These are phyloP conservation scores for Aphaenogaster ashmeadi DNA, from an alignment of 1,140 invertebrate species.

Conservation along the genomic window DNA sequence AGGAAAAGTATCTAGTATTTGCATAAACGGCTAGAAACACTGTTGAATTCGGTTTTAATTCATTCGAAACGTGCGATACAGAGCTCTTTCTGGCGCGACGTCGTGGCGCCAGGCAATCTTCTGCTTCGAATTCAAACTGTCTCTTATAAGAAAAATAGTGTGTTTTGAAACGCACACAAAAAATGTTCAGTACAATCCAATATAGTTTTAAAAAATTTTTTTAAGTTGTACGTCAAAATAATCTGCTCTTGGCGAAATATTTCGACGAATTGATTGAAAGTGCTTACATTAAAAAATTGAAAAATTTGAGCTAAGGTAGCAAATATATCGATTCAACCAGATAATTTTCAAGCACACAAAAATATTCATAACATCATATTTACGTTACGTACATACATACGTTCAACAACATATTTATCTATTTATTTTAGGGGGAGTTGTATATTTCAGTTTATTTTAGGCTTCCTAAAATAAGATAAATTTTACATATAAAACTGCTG, in stretches of 20 bases:
- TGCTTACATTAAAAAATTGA: not conserved
- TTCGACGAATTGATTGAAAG: not conserved
- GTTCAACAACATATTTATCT: not conserved
- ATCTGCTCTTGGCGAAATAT: not conserved
- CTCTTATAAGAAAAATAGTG: not conserved
- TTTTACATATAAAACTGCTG: slow-evolving; percentile 4
- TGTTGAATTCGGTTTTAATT: slow-evolving; percentile 21
- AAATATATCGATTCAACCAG: not conserved
- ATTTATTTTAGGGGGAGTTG: not conserved
- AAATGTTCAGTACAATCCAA: not conserved
- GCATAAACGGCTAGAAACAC: not conserved
- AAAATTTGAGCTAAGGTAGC: not conserved
- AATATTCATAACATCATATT: not conserved
- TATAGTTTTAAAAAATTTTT: not conserved
- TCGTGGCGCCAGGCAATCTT: not conserved
- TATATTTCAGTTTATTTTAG: not conserved
- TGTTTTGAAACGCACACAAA: not conserved
- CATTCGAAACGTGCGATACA: not conserved
- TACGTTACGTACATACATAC: no score
- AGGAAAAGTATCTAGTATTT: not conserved
- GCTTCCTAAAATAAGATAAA: not conserved
- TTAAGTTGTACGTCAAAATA: not conserved
- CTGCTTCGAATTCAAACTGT: not conserved
- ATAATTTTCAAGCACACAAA: not conserved
- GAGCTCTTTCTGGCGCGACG: slow-evolving; percentile 1